These are phyloP conservation scores for Siniperca knerii DNA, from an alignment of 2,113 vertebrate genomes.

Conservation along the genomic window DNA sequence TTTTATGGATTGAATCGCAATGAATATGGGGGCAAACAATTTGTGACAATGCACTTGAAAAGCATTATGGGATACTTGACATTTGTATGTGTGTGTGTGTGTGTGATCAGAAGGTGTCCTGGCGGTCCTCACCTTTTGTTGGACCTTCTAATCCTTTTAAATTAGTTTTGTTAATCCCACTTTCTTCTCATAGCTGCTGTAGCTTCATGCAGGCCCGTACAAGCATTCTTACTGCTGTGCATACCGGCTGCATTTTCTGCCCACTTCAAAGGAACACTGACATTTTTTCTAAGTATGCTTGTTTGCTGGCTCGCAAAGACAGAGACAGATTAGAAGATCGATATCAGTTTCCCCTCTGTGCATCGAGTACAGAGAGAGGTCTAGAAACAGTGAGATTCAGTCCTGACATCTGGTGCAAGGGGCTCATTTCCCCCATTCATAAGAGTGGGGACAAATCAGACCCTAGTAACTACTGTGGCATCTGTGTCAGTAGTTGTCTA, in stretches of 20 bases:
- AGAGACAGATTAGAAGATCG: neutral
- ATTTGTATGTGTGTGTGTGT: constrained; percentile 14
- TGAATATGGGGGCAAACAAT: constrained; percentile 73
- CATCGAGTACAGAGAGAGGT: neutral
- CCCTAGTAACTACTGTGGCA: no score
- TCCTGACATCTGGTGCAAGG: no score
- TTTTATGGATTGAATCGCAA: constrained; percentile 65
- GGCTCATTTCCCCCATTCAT: neutral
- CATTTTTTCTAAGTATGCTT: neutral
- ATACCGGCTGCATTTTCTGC: neutral
- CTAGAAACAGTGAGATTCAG: neutral
- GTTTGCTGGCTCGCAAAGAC: constrained; percentile 6
- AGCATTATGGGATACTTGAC: constrained; percentile 70
- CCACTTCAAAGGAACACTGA: neutral
- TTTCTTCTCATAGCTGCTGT: constrained; percentile 65
- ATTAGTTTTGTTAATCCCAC: constrained; percentile 80
- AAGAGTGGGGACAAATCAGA: no score
- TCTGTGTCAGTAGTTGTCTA: no score
- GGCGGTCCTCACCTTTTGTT: constrained; percentile 70
- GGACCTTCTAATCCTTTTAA: constrained; percentile 82
- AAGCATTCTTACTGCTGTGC: constrained; percentile 1
- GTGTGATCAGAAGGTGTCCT: constrained; percentile 63
- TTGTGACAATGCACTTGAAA: constrained; percentile 75
- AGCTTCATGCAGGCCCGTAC: constrained; percentile 49
- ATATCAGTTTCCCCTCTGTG: constrained; percentile 8